Evolutionary conservation across 2,797 vertebrate genomes (phyloP).

Genomic region (Muraenolepis orangiensis): DNA sequence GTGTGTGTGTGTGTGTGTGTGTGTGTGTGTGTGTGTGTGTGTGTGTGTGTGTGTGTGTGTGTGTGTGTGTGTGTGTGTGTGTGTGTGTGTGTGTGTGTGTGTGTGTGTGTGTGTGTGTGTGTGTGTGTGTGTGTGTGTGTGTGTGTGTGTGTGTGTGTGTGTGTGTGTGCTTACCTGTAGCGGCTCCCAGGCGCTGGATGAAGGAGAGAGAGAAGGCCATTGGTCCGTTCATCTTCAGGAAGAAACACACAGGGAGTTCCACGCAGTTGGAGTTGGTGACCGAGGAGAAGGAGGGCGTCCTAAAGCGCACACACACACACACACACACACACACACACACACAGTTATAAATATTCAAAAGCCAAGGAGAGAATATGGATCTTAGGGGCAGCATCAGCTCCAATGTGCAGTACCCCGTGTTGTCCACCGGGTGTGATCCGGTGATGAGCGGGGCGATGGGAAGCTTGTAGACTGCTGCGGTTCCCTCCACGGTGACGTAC

Average conservation of each 20-base stretch:
- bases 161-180: conserved; percentile 78
- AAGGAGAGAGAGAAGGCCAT: conserved; percentile 93
- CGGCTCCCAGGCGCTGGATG: conserved; percentile 87
- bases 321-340: no score
- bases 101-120: no score
- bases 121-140: background rate
- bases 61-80: no score
- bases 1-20: no score
- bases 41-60: no score
- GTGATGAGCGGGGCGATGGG: conserved; percentile 95
- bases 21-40: no score
- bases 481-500: conserved; percentile 92
- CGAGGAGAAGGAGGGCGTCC: conserved; percentile 93
- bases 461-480: conserved; percentile 87
- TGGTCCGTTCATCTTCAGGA: conserved; percentile 92
- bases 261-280: conserved; percentile 97
- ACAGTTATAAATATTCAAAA: background rate
- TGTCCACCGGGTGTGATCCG: conserved; percentile 95
- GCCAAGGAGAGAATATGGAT: no score
- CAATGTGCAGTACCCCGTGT: conserved; percentile 83
- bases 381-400: no score
- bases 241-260: conserved; percentile 96
- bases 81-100: background rate
- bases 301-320: conserved; percentile 51
- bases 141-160: no score